Evolutionary conservation across 2,797 vertebrate species (phyloP), one percentile per base, ranked within the genome.

Genomic region (Pseudomugil gertrudae): DNA sequence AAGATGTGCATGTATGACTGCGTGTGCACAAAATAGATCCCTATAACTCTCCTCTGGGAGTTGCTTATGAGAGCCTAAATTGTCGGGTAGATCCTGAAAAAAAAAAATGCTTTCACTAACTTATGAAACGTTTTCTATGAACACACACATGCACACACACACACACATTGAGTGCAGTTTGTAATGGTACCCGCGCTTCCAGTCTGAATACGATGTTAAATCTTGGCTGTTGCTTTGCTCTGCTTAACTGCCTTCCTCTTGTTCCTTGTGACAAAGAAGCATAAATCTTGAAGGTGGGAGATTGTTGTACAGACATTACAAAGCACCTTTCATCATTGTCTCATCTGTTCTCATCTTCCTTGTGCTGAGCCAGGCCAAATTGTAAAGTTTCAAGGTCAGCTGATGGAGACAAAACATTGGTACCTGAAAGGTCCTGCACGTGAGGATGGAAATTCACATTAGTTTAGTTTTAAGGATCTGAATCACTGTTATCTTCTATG

Each of bases 1-100:
- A 78, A 70, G 65, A 84, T 78, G 79, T 86, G 79, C 79, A 78
- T 86, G 78, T 86, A 89, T 87, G 85, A 76, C 76, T 83, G 83
- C 70, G 72, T 78, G 54, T 81, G 82, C 57, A 74, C 74, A 70
- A 77, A 83, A 85, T 54, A 75, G 68, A 89, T 85, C 77, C 74
- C 76, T 69, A 71, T 63, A 82, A 79, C 72, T 57, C 70, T 90
- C 88, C 84, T 80, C 67, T 74, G 89, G 88, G 87, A 88, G 62
- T 76, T 80, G 26, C 58, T 80, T 55, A 67, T 48, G 61, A 78
- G 69, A 84, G 80, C 47, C 63, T 67, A 24, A 74, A 76, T 69
- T 69, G 72, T 82, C 48, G 36, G 65, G 57, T 58, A 61, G 70
- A 84, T 86, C 71, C 73, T 76, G 54, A 57, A 56, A 57, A 59